Evolutionary conservation across 2,797 vertebrate species (phyloP).

Genomic region (Heterohyrax brucei): DNA sequence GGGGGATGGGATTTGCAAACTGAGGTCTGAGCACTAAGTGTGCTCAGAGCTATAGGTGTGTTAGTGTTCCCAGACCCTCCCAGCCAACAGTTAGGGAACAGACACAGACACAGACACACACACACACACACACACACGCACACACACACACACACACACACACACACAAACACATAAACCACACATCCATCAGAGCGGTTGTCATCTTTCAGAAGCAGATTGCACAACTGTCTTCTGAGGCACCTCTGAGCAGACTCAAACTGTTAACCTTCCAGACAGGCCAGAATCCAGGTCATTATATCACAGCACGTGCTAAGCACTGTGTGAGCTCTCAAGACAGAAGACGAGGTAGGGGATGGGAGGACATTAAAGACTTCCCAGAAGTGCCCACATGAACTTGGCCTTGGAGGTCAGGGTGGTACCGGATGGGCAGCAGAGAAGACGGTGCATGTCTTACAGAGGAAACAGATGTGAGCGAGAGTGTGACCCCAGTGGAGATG

Average conservation of each 20-base stretch:
- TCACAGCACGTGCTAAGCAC: accelerated
- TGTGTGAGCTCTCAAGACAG: neutral
- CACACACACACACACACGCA: too few relatives aligned
- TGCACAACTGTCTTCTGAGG: neutral
- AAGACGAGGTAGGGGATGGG: accelerated
- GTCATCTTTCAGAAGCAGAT: neutral
- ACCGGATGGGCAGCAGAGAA: neutral
- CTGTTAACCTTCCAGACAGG: accelerated
- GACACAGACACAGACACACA: too few relatives aligned
- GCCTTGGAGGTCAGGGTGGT: neutral
- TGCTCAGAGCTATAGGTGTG: neutral
- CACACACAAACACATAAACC: accelerated
- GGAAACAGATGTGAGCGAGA: neutral
- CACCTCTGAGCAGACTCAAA: neutral
- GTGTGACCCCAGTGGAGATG: accelerated
- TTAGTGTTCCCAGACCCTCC: neutral
- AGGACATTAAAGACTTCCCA: neutral
- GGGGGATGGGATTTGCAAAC: neutral
- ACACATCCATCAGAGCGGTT: neutral
- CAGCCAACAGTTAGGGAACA: neutral
- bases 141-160: neutral
- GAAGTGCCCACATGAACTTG: neutral
- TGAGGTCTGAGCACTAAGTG: neutral
- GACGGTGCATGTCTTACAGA: neutral
- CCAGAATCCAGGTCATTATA: neutral